Percentiles rank a stretch among this genome's conserved stretches.
Conservation (phyloP, 2,797 vertebrate species). For the Urosaurus nigricauda region DNA sequence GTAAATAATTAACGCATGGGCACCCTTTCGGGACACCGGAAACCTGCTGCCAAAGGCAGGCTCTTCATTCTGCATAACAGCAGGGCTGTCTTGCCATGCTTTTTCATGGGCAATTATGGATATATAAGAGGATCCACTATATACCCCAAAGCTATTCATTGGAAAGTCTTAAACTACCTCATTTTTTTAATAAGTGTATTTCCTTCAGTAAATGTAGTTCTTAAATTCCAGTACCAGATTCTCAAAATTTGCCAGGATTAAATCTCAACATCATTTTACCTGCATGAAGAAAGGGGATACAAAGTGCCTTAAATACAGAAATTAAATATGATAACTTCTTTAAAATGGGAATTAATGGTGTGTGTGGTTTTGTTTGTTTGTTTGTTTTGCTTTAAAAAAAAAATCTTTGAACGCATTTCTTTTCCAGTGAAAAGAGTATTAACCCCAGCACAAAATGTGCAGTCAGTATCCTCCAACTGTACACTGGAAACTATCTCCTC, state of each 20-base stretch:
- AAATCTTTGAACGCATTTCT: background rate
- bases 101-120: background rate
- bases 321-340: background rate
- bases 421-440: background rate
- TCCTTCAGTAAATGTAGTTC: background rate
- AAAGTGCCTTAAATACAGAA: background rate
- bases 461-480: conserved; percentile 33
- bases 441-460: background rate
- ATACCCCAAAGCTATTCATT: background rate
- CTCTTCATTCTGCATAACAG: no score
- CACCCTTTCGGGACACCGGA: no score
- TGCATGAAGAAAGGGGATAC: background rate
- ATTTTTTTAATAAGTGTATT: background rate
- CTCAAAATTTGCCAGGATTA: background rate
- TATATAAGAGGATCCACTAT: background rate
- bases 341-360: background rate
- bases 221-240: background rate
- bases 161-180: background rate
- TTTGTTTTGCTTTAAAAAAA: background rate
- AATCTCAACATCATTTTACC: conserved; percentile 2
- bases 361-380: background rate
- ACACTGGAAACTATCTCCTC: conserved; percentile 54
- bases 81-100: no score
- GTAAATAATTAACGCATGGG: no score
- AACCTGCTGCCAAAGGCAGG: no score